These are phyloP conservation scores for Malurus elegans DNA, from an alignment of 2,113 vertebrate genomes.

Conservation along the genomic window DNA sequence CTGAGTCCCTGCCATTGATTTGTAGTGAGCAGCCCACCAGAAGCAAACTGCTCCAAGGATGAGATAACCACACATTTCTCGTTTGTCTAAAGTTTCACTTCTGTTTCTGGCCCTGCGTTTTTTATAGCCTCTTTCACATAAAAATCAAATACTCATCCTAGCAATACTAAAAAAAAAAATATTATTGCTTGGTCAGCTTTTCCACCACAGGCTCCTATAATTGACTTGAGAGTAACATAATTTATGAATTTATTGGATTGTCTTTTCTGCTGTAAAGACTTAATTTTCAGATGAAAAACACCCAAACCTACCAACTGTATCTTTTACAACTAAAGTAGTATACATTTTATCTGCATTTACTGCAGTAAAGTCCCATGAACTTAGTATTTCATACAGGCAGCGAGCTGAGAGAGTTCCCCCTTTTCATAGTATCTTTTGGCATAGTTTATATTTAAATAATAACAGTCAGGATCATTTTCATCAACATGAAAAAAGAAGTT, in stretches of 20 bases:
- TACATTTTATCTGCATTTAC: neutral
- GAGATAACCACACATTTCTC: neutral
- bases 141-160: neutral
- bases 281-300: neutral
- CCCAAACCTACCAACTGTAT: neutral
- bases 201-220: neutral
- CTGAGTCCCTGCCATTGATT: neutral
- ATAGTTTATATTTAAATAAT: constrained; percentile 12
- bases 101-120: neutral
- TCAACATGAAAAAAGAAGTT: constrained; percentile 24
- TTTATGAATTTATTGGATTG: neutral
- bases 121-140: neutral
- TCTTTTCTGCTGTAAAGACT: neutral
- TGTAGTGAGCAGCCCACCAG: neutral
- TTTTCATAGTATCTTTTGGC: neutral
- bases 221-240: neutral
- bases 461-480: constrained; percentile 18
- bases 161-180: neutral
- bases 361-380: neutral
- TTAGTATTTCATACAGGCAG: neutral
- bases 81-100: neutral
- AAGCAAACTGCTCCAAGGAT: neutral
- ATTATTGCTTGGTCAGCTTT: neutral
- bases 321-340: neutral
- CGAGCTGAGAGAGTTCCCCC: neutral